A percentile compares a stretch with the other conserved stretches of the same genome.
Conservation (phyloP, 2,888 invertebrate genomes). For the Mechanitis mazaeus region DNA sequence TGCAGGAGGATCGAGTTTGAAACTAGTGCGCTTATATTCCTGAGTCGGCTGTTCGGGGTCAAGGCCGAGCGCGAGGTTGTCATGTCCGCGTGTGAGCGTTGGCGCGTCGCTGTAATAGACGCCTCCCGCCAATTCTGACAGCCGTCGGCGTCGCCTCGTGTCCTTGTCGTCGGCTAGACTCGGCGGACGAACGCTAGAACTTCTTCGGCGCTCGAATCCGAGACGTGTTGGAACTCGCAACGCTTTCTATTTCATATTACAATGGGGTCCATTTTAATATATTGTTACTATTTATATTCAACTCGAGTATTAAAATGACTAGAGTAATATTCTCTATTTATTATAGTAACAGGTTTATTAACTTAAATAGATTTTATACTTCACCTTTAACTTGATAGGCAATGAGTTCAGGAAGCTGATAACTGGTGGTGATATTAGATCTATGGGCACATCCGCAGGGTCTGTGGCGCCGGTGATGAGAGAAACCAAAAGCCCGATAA, state of each 20-base stretch:
- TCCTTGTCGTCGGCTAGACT: conserved; percentile 64
- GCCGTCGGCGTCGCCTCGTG: conserved; percentile 60
- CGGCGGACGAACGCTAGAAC: conserved; percentile 66
- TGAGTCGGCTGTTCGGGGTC: conserved; percentile 53
- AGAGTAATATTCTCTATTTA: no score
- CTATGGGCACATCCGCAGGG: conserved; percentile 79
- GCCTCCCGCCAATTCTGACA: conserved; percentile 69
- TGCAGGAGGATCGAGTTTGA: conserved; percentile 41
- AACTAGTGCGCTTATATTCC: conserved; percentile 43
- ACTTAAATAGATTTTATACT: background rate
- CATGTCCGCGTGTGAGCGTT: conserved; percentile 47
- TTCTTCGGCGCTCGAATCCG: conserved; percentile 60
- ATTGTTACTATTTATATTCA: no score
- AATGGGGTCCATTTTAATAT: background rate
- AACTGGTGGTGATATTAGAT: conserved; percentile 82
- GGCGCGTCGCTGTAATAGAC: conserved; percentile 67
- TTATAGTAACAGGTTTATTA: background rate
- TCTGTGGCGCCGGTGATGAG: conserved; percentile 79
- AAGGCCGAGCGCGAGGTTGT: conserved; percentile 61
- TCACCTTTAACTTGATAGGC: conserved; percentile 66
- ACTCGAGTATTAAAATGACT: no score
- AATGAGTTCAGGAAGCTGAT: conserved; percentile 70
- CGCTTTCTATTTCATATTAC: conserved; percentile 44
- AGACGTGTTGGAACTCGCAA: conserved; percentile 57
- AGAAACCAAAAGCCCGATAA: conserved; percentile 85